phyloP scores from a whole-genome alignment of 2,888 invertebrate genomes.

The Tetropium fuscum region DNA sequence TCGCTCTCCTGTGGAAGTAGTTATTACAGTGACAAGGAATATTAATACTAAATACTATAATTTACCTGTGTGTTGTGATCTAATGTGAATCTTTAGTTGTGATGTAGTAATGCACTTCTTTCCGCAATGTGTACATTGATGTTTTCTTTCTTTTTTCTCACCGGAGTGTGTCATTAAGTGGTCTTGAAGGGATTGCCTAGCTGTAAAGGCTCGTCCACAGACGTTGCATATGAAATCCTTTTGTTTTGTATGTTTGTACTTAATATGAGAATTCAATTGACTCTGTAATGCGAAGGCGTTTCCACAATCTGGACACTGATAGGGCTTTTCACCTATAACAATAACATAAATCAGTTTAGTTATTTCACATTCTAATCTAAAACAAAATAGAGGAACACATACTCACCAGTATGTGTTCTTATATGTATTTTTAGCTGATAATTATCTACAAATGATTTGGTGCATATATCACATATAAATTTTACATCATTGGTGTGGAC shows the following conservation, averaged over 20 bases:
- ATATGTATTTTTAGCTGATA: constrained; percentile 8
- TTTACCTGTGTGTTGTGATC: constrained; percentile 3
- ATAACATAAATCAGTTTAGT: no score
- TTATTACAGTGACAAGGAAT: background rate
- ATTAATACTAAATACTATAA: background rate
- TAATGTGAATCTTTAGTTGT: background rate
- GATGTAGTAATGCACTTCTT: constrained; percentile 7
- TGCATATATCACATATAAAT: constrained; percentile 8
- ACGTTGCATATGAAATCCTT: constrained; percentile 7
- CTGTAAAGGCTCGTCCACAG: constrained; percentile 7
- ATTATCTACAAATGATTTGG: constrained; percentile 6
- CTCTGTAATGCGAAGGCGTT: constrained; percentile 2
- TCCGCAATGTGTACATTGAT: constrained; percentile 1
- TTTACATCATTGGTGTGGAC: background rate
- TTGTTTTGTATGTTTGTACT: constrained; percentile 11
- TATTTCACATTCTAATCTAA: background rate
- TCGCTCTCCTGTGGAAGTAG: background rate
- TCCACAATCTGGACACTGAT: background rate
- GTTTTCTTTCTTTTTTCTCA: background rate
- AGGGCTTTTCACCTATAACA: constrained; percentile 8
- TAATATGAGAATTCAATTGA: constrained; percentile 2
- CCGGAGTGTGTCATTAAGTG: constrained; percentile 2
- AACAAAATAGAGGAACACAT: background rate
- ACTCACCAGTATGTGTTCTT: constrained; percentile 5
- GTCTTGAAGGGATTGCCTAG: background rate